These are phyloP conservation scores for Drosophila nr. perissopoda DNA, from an alignment of 2,888 invertebrate genomes.

Conservation along the genomic window DNA sequence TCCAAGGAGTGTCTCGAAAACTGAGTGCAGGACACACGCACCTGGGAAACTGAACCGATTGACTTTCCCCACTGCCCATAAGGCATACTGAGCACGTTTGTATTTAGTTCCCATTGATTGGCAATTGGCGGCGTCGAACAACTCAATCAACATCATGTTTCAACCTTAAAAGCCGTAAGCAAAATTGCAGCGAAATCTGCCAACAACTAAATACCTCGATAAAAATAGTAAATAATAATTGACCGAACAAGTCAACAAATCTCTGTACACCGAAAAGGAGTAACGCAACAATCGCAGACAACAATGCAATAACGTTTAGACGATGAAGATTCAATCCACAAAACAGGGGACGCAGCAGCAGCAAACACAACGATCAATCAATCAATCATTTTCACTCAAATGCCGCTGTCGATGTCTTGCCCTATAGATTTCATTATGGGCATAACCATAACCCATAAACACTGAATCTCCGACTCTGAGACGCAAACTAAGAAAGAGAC, in stretches of 20 bases:
- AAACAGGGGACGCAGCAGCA: constrained; percentile 27
- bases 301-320: constrained; percentile 44
- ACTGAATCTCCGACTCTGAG: constrained; percentile 35
- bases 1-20: background rate
- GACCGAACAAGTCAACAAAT: constrained; percentile 69
- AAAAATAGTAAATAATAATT: constrained; percentile 68
- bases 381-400: constrained; percentile 79
- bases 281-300: constrained; percentile 59
- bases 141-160: constrained; percentile 62
- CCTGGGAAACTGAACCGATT: constrained; percentile 5
- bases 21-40: constrained; percentile 17
- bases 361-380: constrained; percentile 67
- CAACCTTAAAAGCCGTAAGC: constrained; percentile 55
- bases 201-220: constrained; percentile 45
- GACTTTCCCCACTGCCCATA: constrained; percentile 47
- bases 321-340: constrained; percentile 34
- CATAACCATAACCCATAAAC: constrained; percentile 78
- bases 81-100: constrained; percentile 35
- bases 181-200: constrained; percentile 65
- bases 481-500: constrained; percentile 14
- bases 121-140: constrained; percentile 56
- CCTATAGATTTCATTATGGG: constrained; percentile 77
- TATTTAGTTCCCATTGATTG: constrained; percentile 55
- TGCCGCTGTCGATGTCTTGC: constrained; percentile 72
- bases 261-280: constrained; percentile 73